Evolutionary conservation across 2,113 vertebrate genomes (phyloP).

Genomic region (Pelodiscus sinensis): DNA sequence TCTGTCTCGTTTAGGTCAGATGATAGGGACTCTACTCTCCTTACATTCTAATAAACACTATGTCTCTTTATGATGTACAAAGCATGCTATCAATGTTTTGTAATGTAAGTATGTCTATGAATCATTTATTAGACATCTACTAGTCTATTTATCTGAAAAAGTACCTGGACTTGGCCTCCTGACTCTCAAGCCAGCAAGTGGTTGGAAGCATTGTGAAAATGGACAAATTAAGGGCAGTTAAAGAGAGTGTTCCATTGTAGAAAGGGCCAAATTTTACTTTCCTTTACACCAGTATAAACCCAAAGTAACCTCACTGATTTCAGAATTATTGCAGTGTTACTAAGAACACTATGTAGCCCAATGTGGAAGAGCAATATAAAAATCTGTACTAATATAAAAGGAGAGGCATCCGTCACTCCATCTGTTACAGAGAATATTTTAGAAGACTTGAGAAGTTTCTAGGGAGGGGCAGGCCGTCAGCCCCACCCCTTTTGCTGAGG

Average conservation of each 20-base stretch:
- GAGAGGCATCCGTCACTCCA: too few relatives aligned
- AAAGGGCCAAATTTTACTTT: neutral
- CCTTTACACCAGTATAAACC: neutral
- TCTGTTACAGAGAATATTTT: too few relatives aligned
- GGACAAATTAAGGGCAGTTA: neutral
- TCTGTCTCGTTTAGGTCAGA: too few relatives aligned
- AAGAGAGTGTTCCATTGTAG: neutral
- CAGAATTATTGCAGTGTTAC: neutral
- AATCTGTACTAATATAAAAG: neutral
- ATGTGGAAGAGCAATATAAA: neutral
- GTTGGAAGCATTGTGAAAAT: neutral
- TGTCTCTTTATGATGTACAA: neutral
- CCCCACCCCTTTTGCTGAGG: too few relatives aligned
- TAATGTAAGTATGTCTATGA: neutral
- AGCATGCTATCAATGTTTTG: neutral
- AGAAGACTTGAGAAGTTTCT: too few relatives aligned
- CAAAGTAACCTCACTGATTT: neutral
- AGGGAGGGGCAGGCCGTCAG: too few relatives aligned
- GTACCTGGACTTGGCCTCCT: neutral
- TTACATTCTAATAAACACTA: accelerated
- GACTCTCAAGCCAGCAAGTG: neutral
- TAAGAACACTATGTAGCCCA: neutral
- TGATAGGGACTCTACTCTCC: neutral
- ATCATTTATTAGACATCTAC: neutral
- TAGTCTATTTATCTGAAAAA: neutral